These are phyloP conservation scores for Bufo bufo DNA, from an alignment of 2,113 vertebrate genomes.

Conservation along the genomic window DNA sequence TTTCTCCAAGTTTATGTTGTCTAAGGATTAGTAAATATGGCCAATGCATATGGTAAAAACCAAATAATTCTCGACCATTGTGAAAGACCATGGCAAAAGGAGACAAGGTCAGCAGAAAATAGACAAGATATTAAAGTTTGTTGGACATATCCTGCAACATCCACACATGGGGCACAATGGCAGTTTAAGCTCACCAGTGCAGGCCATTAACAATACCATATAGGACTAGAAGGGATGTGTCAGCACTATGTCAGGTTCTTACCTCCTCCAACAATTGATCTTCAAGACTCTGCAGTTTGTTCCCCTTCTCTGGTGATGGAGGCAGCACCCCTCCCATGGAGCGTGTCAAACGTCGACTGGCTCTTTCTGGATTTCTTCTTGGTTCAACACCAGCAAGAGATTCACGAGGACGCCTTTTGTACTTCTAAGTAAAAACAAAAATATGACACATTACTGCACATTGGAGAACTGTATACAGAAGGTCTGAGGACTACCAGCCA, in stretches of 20 bases:
- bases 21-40: too few species aligned
- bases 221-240: neutral
- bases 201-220: neutral
- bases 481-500: too few species aligned
- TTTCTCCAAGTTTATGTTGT: too few species aligned
- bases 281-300: slow-evolving; percentile 40
- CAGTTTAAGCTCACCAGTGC: too few species aligned
- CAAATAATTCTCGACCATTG: too few species aligned
- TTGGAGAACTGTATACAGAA: neutral
- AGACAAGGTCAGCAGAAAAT: too few species aligned
- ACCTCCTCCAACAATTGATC: slow-evolving; percentile 65
- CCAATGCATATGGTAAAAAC: too few species aligned
- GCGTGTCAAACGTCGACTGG: slow-evolving; percentile 68
- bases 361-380: slow-evolving; percentile 68
- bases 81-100: too few species aligned
- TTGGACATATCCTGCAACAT: too few species aligned
- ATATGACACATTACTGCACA: neutral
- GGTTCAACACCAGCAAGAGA: neutral
- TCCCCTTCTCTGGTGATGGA: neutral
- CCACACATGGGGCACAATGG: too few species aligned
- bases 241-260: slow-evolving; percentile 7
- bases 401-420: neutral
- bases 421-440: neutral
- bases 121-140: too few species aligned
- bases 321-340: slow-evolving; percentile 65